Percentiles rank a stretch among this genome's conserved stretches.
Conservation (phyloP, 1,140 invertebrate species). For the Psilanteris sp. region DNA sequence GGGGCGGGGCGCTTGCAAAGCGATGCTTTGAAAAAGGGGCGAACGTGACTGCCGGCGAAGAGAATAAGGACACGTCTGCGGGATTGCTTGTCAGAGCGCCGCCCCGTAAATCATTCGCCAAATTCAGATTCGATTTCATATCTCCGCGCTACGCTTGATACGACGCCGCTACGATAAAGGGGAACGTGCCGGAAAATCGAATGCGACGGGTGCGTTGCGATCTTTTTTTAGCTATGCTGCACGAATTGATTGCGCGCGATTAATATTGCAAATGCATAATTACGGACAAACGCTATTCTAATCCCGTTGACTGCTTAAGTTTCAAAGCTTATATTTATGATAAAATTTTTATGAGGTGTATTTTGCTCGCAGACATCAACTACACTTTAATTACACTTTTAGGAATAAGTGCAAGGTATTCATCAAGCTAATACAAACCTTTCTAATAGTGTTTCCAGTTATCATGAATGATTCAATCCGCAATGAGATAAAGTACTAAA, state of each 20-base stretch:
- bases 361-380: no score
- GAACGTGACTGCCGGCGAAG: conserved; percentile 40
- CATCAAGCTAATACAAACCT: no score
- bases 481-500: no score
- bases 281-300: conserved; percentile 4
- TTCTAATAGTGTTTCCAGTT: no score
- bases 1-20: conserved; percentile 17
- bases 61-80: conserved; percentile 54
- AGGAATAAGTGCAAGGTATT: no score
- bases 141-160: conserved; percentile 40
- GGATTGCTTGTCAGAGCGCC: conserved; percentile 52
- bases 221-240: conserved; percentile 14
- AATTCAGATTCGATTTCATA: conserved; percentile 60
- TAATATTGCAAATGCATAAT: conserved; percentile 34
- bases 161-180: conserved; percentile 21
- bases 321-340: no score
- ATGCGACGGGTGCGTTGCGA: not conserved
- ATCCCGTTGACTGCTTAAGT: no score
- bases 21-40: conserved; percentile 27
- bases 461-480: no score
- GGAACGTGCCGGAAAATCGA: conserved; percentile 43
- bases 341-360: no score
- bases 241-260: conserved; percentile 10
- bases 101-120: conserved; percentile 51
- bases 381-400: no score